These are phyloP conservation scores for Paracyprichromis sp. DNA, from an alignment of 2,113 vertebrate genomes.

Conservation along the genomic window DNA sequence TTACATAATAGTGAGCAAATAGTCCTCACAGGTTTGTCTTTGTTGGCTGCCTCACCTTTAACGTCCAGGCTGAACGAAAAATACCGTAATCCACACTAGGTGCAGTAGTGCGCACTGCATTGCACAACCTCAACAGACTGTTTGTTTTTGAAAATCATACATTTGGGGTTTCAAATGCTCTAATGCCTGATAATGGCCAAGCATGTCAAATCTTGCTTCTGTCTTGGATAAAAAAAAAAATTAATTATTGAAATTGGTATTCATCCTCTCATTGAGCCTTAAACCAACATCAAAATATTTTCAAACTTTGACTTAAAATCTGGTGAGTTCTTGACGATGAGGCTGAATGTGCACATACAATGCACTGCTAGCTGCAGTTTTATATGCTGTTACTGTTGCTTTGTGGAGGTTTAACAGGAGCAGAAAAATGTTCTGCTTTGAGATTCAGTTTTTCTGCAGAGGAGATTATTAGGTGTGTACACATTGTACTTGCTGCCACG, in stretches of 20 bases:
- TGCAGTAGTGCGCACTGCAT: neutral
- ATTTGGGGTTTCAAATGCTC: neutral
- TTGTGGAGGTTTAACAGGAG: neutral
- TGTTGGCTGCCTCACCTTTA: neutral
- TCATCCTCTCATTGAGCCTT: neutral
- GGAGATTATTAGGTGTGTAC: neutral
- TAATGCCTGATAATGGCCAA: neutral
- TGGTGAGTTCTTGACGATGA: neutral
- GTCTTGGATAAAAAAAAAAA: neutral
- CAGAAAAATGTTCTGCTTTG: neutral
- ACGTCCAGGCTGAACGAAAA: neutral
- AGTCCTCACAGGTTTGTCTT: neutral
- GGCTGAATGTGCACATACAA: neutral
- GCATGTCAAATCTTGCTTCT: neutral
- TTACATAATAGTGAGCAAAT: neutral
- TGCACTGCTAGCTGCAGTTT: neutral
- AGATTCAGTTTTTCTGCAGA: neutral
- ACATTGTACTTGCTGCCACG: constrained; percentile 5
- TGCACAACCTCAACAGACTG: neutral
- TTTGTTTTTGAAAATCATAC: neutral
- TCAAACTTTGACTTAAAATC: neutral
- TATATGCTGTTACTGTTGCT: neutral
- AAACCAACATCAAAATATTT: neutral
- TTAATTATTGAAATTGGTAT: neutral
- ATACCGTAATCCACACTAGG: fast-evolving